Conservation (phyloP, 1,140 invertebrate species). For the Polypedilum vanderplanki region DNA sequence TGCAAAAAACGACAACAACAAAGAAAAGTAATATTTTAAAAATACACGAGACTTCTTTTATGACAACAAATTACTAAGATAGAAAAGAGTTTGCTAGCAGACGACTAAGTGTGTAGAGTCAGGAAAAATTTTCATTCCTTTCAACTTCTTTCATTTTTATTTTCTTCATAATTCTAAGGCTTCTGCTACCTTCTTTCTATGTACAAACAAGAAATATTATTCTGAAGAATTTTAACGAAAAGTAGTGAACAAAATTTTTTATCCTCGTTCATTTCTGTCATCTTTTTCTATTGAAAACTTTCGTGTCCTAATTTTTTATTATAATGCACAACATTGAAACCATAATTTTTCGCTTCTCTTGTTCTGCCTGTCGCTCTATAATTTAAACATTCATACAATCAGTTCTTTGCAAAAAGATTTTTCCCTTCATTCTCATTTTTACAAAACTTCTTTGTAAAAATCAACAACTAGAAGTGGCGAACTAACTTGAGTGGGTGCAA, state of each 20-base stretch:
- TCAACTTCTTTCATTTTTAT: not conserved
- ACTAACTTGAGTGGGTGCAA: not conserved
- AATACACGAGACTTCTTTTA: not conserved
- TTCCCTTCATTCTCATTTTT: no score
- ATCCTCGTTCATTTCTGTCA: no score
- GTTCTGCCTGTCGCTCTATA: not conserved
- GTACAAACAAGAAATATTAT: no score
- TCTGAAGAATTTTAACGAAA: not conserved
- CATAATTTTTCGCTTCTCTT: not conserved
- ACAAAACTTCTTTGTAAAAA: not conserved
- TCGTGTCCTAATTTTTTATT: not conserved
- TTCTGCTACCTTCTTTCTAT: not conserved
- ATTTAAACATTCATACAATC: conserved; percentile 1
- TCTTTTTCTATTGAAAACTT: not conserved
- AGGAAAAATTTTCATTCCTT: not conserved
- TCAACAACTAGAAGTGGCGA: not conserved
- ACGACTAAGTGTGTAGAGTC: not conserved
- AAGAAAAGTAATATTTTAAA: not conserved
- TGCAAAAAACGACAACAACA: not conserved
- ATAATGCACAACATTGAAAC: not conserved
- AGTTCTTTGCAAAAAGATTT: no score
- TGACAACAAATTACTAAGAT: not conserved
- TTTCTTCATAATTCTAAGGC: no score
- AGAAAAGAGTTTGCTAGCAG: no score
- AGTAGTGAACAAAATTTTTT: not conserved